Conservation (phyloP, 2,888 invertebrate species). For the Eupeodes latifasciatus region DNA sequence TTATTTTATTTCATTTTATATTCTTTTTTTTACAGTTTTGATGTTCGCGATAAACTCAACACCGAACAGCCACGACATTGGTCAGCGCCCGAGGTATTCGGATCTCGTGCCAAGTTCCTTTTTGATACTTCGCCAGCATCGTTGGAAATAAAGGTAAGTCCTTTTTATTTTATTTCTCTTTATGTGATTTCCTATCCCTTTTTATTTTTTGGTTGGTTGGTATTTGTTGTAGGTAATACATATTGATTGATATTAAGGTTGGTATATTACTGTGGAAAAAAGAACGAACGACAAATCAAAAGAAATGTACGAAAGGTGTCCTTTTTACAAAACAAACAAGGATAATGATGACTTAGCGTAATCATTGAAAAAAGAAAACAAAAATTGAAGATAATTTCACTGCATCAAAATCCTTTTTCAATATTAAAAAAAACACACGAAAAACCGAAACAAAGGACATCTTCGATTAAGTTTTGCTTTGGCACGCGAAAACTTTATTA, state of each 20-base stretch:
- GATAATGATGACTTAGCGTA: constrained; percentile 26
- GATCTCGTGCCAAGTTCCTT: constrained; percentile 93
- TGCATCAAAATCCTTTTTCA: constrained; percentile 24
- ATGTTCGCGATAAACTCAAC: constrained; percentile 92
- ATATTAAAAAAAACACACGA: background rate
- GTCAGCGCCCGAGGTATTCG: constrained; percentile 94
- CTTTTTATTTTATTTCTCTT: constrained; percentile 37
- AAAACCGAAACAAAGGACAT: constrained; percentile 9
- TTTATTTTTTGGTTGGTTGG: constrained; percentile 1
- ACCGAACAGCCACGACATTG: constrained; percentile 91
- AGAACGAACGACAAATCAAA: constrained; percentile 51
- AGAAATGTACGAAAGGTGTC: constrained; percentile 14
- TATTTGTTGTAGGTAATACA: background rate
- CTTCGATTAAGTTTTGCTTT: constrained; percentile 70
- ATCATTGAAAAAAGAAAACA: constrained; percentile 4
- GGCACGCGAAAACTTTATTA: constrained; percentile 83
- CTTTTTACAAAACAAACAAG: background rate
- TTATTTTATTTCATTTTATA: background rate
- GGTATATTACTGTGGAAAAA: background rate
- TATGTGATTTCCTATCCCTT: constrained; percentile 24
- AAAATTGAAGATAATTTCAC: constrained; percentile 9
- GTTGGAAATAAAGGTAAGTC: constrained; percentile 88
- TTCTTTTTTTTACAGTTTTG: constrained; percentile 87
- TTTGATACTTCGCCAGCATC: constrained; percentile 92
- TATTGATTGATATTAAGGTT: background rate